Conservation (phyloP, 2,888 invertebrate species). For the Desoria tigrina region DNA sequence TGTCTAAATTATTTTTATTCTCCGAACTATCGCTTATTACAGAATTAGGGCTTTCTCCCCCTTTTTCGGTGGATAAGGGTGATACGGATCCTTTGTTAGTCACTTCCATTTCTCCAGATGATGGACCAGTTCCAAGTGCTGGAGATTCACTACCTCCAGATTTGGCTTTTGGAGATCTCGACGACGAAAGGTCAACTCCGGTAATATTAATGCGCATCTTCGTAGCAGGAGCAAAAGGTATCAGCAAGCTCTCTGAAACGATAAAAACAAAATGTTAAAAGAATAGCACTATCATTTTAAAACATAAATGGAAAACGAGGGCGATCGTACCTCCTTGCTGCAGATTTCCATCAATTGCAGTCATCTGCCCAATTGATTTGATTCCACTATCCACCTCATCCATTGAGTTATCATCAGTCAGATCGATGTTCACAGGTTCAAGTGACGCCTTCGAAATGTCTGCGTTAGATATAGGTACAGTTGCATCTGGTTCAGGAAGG, state of each 20-base stretch:
- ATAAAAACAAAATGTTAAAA: too few relatives aligned
- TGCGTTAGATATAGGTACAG: too few relatives aligned
- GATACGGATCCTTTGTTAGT: background rate
- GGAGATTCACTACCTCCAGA: conserved; percentile 14
- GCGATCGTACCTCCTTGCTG: conserved; percentile 39
- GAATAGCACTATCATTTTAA: background rate
- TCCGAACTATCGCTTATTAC: conserved; percentile 28
- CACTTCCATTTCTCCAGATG: too few relatives aligned
- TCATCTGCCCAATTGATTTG: conserved; percentile 35
- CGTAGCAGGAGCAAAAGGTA: conserved; percentile 31
- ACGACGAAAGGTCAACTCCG: conserved; percentile 24
- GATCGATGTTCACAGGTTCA: conserved; percentile 37
- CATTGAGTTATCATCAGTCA: conserved; percentile 39
- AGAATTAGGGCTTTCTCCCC: conserved; percentile 31
- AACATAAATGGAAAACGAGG: background rate
- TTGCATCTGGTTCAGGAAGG: background rate
- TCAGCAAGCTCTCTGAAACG: conserved; percentile 31
- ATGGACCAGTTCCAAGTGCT: too few relatives aligned
- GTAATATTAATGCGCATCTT: conserved; percentile 43
- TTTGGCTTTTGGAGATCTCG: conserved; percentile 19
- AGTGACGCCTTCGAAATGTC: background rate
- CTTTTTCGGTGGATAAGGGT: background rate
- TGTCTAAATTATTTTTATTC: conserved; percentile 37
- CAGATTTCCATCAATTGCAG: conserved; percentile 52
- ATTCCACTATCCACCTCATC: conserved; percentile 35